A percentile compares a stretch with the other conserved stretches of the same genome.
These are phyloP conservation scores for Xyliphius kryptos DNA, from an alignment of 2,113 vertebrate genomes.

Conservation along the genomic window DNA sequence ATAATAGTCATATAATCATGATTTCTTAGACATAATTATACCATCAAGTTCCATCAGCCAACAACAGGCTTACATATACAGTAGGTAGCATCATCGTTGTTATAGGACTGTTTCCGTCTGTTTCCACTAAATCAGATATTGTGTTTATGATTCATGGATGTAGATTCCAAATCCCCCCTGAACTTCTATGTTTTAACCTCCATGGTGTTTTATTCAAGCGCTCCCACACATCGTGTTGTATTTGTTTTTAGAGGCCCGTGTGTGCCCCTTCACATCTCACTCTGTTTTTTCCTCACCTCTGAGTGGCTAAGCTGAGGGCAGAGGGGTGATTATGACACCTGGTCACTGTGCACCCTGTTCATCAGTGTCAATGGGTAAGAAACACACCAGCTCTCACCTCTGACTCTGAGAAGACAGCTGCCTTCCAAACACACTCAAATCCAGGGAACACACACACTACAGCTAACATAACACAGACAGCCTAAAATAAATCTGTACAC, in stretches of 20 bases:
- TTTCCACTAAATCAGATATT: too few relatives aligned
- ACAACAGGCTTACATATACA: too few relatives aligned
- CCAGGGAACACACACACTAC: slow-evolving; percentile 12
- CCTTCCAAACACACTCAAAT: slow-evolving; percentile 34
- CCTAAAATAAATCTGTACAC: slow-evolving; percentile 16
- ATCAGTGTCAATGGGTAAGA: slow-evolving; percentile 54
- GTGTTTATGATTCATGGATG: too few relatives aligned
- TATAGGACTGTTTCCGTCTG: too few relatives aligned
- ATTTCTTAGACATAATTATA: too few relatives aligned
- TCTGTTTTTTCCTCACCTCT: slow-evolving; percentile 51
- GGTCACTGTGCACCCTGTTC: slow-evolving; percentile 48
- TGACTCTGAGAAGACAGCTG: slow-evolving; percentile 45
- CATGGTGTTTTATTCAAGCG: neutral
- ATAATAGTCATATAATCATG: too few relatives aligned
- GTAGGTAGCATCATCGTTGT: too few relatives aligned
- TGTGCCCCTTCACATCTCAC: slow-evolving; percentile 38
- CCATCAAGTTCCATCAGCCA: too few relatives aligned
- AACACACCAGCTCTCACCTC: slow-evolving; percentile 47
- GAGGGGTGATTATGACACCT: slow-evolving; percentile 51
- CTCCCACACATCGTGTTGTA: slow-evolving; percentile 1
- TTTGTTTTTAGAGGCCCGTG: slow-evolving; percentile 58
- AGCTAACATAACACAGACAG: slow-evolving; percentile 31
- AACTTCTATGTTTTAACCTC: neutral
- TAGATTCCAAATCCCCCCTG: neutral
- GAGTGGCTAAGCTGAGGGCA: slow-evolving; percentile 49